Evolutionary conservation across 2,113 vertebrate species (phyloP).

Genomic region (Cyprinus carpio): DNA sequence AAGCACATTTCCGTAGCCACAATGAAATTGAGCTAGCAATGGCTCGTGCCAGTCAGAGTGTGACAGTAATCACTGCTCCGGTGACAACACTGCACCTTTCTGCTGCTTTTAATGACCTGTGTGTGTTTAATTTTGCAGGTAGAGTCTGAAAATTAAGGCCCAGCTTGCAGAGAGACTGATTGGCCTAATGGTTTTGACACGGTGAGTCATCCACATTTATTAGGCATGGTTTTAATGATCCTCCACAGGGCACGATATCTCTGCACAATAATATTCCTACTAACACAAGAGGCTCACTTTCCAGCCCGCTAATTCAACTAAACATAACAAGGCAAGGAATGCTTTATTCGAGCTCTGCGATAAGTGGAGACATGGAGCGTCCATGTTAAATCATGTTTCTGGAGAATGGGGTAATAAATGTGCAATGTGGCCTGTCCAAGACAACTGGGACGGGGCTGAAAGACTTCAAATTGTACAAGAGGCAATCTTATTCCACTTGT

Average conservation of each 20-base stretch:
- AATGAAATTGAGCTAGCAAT: not conserved
- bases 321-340: conserved; percentile 33
- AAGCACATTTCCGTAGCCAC: not conserved
- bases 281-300: conserved; percentile 25
- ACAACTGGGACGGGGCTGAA: not conserved
- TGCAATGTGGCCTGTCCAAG: conserved; percentile 30
- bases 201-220: conserved; percentile 32
- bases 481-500: conserved; percentile 36
- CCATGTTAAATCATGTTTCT: conserved; percentile 40
- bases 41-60: not conserved
- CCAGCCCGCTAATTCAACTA: conserved; percentile 47
- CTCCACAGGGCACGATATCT: conserved; percentile 40
- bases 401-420: conserved; percentile 25
- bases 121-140: conserved; percentile 21
- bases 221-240: conserved; percentile 45
- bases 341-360: conserved; percentile 4
- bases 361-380: not conserved
- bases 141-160: not conserved
- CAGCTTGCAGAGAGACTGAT: conserved; percentile 17
- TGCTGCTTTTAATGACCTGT: not conserved
- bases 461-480: conserved; percentile 29
- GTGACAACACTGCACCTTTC: conserved; percentile 1
- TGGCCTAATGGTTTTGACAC: conserved; percentile 44
- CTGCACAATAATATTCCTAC: conserved; percentile 32
- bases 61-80: conserved; percentile 1